Evolutionary conservation across 2,113 vertebrate species (phyloP).

Genomic region (Neotragus pygmaeus): DNA sequence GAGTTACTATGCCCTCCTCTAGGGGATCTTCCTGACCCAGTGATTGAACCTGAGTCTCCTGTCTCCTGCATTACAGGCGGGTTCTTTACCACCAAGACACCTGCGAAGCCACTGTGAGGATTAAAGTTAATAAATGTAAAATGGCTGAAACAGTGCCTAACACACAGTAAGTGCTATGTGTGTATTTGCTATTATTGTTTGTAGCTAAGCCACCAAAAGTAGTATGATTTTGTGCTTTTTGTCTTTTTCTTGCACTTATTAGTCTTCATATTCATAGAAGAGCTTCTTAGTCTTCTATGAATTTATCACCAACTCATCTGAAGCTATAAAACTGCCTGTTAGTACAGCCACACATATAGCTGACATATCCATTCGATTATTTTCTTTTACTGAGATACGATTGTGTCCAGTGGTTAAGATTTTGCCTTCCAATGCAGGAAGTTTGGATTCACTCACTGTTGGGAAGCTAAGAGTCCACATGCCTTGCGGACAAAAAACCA

Average conservation of each 20-base stretch:
- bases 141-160: background rate
- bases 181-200: background rate
- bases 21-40: background rate
- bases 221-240: background rate
- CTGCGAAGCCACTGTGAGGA: background rate
- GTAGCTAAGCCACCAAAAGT: background rate
- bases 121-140: background rate
- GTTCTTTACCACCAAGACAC: background rate
- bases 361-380: background rate
- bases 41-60: background rate
- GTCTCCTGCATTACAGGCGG: background rate
- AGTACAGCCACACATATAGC: background rate
- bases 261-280: background rate
- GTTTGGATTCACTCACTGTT: background rate
- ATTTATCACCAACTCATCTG: background rate
- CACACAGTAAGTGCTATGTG: background rate
- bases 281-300: background rate
- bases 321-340: background rate
- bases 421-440: background rate
- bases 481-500: background rate
- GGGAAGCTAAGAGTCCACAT: background rate
- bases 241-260: background rate
- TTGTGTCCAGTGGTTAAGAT: background rate
- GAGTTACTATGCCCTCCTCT: background rate
- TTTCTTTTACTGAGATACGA: background rate